Base-by-base conservation (phyloP, 1,140 invertebrate species). In the Bombus difficillimus region DNA sequence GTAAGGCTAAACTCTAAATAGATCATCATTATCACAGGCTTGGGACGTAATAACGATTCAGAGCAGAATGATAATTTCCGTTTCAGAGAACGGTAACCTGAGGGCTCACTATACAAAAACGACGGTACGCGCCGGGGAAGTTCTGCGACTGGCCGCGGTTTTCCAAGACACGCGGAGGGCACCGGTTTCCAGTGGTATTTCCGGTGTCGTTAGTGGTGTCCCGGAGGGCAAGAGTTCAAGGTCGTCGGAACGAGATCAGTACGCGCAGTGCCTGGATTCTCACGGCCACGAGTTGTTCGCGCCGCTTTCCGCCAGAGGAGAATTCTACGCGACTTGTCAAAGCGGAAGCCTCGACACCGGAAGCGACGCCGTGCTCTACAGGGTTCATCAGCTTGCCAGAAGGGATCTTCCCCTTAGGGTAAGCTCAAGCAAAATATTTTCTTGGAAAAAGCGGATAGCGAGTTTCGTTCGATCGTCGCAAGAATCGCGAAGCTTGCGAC, bases 211-310 rank as follows among this genome's bases (percentile, higher is more conserved):
- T 47, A 92, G 89, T 74, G 89, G 86, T 28, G 68, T 87, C 28
- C 90, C 93, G n/a, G 94, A 95, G 75, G 91, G 93, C 77, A 95
- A 95, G 62, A 94, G 92, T 89, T 95, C 94, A 71, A 93, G 94
- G 81, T 93, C 94, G 12, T 94, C 93, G 41, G 94, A 95, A 76
- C 91, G 94, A 47, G 95, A 95, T 82, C 94, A 95, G 88, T 96
- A 96, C 74, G 95, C 95, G 3, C 95, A 96, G 80, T 96, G 95
- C 84, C 75, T 96, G n/a, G 95, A 95, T 81, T 94, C 94, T 3
- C 93, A 94, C 81, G 94, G 94, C 13, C 94, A 94, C 76, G 94
- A 95, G 78, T 80, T 95, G 4, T 95, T 95, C 75, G 94, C 94
- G 3, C 92, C 94, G 10, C 90, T 95, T 34, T 94, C 94, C 13